Base-by-base conservation (phyloP, 2,797 vertebrate genomes). In the Okamejei kenojei region DNA sequence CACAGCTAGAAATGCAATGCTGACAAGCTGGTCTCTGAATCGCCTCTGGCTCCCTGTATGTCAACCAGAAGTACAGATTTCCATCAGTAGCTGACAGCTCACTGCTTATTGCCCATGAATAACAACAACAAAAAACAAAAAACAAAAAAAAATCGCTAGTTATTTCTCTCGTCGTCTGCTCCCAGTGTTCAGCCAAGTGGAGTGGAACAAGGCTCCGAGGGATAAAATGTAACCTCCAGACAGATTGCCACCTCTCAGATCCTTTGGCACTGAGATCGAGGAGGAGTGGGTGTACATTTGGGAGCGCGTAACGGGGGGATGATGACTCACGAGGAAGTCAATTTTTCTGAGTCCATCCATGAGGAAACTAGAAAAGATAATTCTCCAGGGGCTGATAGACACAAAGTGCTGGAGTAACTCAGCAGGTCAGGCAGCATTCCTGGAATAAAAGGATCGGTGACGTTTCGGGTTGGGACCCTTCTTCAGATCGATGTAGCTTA, bases 51-150 rank as follows among this genome's bases (percentile, higher is more conserved):
- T 71, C 8, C 38, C 90, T 76, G 45, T 92, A 92, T 76, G 90
- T 92, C 90, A 92, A 92, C 23, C 68, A 92, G 90, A 92, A 92
- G 15, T 92, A 92, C 71, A 76, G 38, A 92, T 92, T 76, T 54
- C 90, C 38, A 92, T 92, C 90, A 92, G 35, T 17, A 54, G 1
- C 38, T 92, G 90, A 92, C 90, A 92, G 38, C 73, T 54, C 54
- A 71, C 90, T 92, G 68, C 65, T 76, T 17, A 38, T 76, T 92
- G 90, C 23, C 90, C 58, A 32, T n/a, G 38, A 76, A 76, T 92
- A 76, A 45, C 90, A 92, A 54, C 45, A 54, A 54, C 45, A 54
- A 54, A 54, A 54, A 6, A 54, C 45, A 54, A 54, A 54, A 54
- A 6, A 6, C 6, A 54, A 54, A 74, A 74, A 26, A 88, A 88